Conservation (phyloP, 2,797 vertebrate species). For the Lepus townsendii region DNA sequence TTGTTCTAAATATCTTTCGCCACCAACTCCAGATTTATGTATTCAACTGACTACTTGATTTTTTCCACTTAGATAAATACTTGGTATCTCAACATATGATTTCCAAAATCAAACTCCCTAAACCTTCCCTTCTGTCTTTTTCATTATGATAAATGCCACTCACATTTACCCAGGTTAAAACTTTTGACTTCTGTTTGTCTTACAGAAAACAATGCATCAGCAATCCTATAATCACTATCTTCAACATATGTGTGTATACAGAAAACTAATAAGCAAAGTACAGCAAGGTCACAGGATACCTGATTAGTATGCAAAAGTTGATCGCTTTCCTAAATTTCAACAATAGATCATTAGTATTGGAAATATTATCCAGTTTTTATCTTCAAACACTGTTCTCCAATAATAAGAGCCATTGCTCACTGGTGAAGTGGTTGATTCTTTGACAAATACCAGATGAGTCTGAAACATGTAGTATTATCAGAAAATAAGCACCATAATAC, state of each 20-base stretch:
- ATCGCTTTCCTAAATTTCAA: background rate
- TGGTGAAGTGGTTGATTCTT: background rate
- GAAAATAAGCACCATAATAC: background rate
- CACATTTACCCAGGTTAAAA: background rate
- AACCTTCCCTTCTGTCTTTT: background rate
- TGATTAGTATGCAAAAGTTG: background rate
- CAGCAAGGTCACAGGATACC: background rate
- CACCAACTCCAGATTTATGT: background rate
- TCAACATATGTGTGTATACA: background rate
- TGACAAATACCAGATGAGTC: background rate
- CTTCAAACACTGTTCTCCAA: background rate
- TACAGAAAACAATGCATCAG: background rate
- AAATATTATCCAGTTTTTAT: no score
- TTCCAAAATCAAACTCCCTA: slow-evolving; percentile 10
- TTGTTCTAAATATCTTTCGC: no score
- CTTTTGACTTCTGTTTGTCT: background rate
- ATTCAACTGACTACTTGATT: background rate
- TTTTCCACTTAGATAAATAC: background rate
- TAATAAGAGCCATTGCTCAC: no score
- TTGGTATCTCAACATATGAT: background rate
- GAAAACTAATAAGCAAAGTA: background rate
- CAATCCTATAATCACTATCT: background rate
- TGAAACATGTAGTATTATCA: background rate
- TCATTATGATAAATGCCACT: background rate
- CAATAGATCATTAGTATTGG: background rate